phyloP scores from a whole-genome alignment of 2,888 invertebrate species.

The Drosophila pseudotakahashii region DNA sequence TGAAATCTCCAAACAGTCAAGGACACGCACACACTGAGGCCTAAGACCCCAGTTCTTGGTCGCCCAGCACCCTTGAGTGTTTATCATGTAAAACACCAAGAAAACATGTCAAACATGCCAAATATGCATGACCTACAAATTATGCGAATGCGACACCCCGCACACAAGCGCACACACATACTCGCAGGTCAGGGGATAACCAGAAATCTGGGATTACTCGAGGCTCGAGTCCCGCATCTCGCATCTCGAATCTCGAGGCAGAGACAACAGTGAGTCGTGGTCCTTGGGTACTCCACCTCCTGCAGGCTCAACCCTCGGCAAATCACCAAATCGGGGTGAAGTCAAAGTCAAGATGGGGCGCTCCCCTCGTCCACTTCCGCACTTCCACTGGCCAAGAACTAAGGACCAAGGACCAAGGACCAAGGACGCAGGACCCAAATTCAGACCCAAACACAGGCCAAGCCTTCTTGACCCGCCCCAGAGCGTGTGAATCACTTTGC shows the following conservation, averaged over 20 bases:
- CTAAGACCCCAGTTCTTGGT: conserved; percentile 2
- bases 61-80: conserved; percentile 66
- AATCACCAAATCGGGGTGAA: conserved; percentile 5
- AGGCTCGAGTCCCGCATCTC: too few species aligned
- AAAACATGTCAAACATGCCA: conserved; percentile 79
- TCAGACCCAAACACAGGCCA: conserved; percentile 5
- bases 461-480: conserved; percentile 37
- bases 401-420: background rate
- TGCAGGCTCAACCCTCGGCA: background rate
- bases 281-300: background rate
- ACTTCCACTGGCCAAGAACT: background rate
- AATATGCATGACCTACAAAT: conserved; percentile 80
- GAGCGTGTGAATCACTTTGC: conserved; percentile 62
- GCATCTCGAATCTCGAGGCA: background rate
- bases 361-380: conserved; percentile 12
- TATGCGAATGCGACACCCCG: conserved; percentile 68
- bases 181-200: conserved; percentile 21
- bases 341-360: conserved; percentile 7
- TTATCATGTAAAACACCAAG: conserved; percentile 78
- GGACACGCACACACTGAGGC: conserved; percentile 11
- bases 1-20: conserved; percentile 5
- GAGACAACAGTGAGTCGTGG: conserved; percentile 13
- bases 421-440: conserved; percentile 8
- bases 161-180: conserved; percentile 11
- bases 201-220: conserved; percentile 39